Base-by-base conservation (phyloP, 2,113 vertebrate genomes). In the Elephantulus edwardii region DNA sequence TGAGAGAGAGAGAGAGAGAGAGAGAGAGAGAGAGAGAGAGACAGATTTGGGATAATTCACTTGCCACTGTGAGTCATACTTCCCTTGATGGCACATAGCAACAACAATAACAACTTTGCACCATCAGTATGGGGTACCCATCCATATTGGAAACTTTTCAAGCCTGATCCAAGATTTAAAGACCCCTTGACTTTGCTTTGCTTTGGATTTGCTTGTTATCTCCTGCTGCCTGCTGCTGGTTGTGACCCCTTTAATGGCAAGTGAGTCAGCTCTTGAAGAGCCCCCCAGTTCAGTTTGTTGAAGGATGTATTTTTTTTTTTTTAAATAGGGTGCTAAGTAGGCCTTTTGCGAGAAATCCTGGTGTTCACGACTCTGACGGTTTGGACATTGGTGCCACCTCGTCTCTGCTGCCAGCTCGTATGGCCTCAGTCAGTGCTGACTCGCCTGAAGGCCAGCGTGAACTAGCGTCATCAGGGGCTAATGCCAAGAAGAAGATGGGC, bases 381-480 rank as follows among this genome's bases (percentile, higher is more conserved):
- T 40, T 20, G 0, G 2, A 56, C 30, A 33, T 35, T 77, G 64
- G 79, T 1, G 0, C 6, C 8, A 12, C 40, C 66, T 3, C n/a
- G 2, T 83, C 76, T 54, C 60, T 54, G 48, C n/a, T 42, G 52
- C 87, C 66, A 72, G 6, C 38, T 52, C 3, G 35, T 74, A 56
- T 38, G 5, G 24, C 64, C 35, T 4, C 2, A 4, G 8, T 20
- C 68, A 48, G 11, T n/a, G 62, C 74, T 92, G 86, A 90, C 60
- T 95, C 96, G 84, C 24, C 28, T 46, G 6, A 26, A 38, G 62
- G 38, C 71, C 75, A 42, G 54, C 33, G 86, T 8, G 78, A 86
- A 74, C 50, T 38, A 13, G 33, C 1, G 0, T 62, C 72, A 7
- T 89, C 83, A 1, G n/a, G 74, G 64, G 35, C 64, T 66, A 58